phyloP scores from a whole-genome alignment of 2,113 vertebrate genomes.

The Oncorhynchus clarkii region DNA sequence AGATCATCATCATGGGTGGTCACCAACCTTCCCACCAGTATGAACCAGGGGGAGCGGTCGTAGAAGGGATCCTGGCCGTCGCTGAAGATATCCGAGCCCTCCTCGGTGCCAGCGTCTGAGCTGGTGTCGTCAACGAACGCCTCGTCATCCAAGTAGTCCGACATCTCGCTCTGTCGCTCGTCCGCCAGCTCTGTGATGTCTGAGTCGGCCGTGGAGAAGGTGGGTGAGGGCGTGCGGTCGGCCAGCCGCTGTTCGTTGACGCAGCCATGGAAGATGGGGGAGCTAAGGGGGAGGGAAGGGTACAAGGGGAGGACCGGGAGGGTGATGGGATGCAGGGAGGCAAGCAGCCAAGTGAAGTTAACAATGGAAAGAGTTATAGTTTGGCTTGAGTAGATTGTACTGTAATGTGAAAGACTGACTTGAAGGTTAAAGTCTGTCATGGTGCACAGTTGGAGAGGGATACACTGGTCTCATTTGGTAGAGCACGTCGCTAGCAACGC shows the following conservation, averaged over 20 bases:
- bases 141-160: slow-evolving; percentile 96
- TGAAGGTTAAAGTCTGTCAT: not conserved
- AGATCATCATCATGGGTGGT: slow-evolving; percentile 20
- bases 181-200: slow-evolving; percentile 98
- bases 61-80: slow-evolving; percentile 99
- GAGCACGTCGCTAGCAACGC: not conserved
- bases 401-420: not conserved
- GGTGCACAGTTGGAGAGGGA: not conserved
- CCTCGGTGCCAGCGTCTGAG: slow-evolving; percentile 96
- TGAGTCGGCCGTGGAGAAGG: slow-evolving; percentile 97
- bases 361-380: slow-evolving; percentile 46
- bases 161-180: slow-evolving; percentile 96
- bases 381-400: not conserved
- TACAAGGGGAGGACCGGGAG: slow-evolving; percentile 70
- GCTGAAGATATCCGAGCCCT: slow-evolving; percentile 97
- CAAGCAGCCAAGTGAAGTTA: slow-evolving; percentile 30
- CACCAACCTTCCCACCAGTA: slow-evolving; percentile 99
- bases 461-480: not conserved
- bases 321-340: slow-evolving; percentile 10
- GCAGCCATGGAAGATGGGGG: slow-evolving; percentile 98
- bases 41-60: slow-evolving; percentile 99
- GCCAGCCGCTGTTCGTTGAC: slow-evolving; percentile 97
- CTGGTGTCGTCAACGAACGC: slow-evolving; percentile 97
- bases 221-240: slow-evolving; percentile 98
- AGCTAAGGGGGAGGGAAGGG: slow-evolving; percentile 78